Conservation (phyloP, 2,888 invertebrate genomes). For the Phalera bucephala region DNA sequence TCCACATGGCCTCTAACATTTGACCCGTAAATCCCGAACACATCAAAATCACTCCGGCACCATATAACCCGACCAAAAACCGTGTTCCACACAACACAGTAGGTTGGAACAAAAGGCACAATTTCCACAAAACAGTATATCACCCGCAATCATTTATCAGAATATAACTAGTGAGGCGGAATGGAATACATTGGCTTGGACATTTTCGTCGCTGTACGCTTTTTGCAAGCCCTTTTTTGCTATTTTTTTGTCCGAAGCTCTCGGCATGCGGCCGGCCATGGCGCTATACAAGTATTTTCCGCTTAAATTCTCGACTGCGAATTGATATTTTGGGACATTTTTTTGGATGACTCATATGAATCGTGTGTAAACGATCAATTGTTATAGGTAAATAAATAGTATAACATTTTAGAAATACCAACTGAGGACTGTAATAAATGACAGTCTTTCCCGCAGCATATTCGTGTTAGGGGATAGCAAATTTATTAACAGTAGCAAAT, state of each 20-base stretch:
- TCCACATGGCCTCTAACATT: not conserved
- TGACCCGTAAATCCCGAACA: conserved; percentile 3
- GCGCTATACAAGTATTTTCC: conserved; percentile 18
- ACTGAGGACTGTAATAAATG: no score
- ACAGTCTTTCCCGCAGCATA: no score
- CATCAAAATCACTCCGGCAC: conserved; percentile 21
- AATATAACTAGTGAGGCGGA: conserved; percentile 74
- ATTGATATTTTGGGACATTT: conserved; percentile 13
- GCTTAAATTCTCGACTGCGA: conserved; percentile 9
- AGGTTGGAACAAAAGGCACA: conserved; percentile 41
- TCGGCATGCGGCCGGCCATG: conserved; percentile 24
- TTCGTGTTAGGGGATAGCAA: no score
- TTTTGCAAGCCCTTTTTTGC: conserved; percentile 35
- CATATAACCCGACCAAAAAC: conserved; percentile 29
- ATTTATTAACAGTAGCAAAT: no score
- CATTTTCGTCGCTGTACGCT: conserved; percentile 48
- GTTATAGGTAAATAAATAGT: no score
- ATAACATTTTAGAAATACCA: no score
- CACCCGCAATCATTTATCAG: conserved; percentile 74
- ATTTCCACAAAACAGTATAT: conserved; percentile 49
- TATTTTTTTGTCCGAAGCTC: conserved; percentile 30
- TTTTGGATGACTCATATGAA: not conserved
- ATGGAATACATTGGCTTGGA: conserved; percentile 64
- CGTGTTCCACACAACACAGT: conserved; percentile 28
- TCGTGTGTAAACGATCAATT: no score